Evolutionary conservation across 2,888 invertebrate genomes (phyloP).

Genomic region (Colletes collaris): DNA sequence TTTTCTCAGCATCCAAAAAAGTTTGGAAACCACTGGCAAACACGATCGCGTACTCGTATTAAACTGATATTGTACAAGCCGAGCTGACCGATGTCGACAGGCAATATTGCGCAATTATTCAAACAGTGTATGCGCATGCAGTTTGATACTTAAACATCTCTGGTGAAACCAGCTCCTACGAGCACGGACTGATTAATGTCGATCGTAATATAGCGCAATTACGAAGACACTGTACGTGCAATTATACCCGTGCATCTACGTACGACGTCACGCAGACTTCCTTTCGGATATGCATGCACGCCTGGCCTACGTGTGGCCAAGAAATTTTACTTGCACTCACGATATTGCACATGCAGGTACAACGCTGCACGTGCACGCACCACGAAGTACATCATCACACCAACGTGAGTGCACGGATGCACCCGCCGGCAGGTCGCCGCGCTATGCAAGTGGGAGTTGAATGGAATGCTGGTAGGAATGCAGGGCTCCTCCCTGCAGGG

Average conservation of each 20-base stretch:
- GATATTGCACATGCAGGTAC: slow-evolving; percentile 47
- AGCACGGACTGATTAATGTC: slow-evolving; percentile 8
- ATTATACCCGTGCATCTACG: slow-evolving; percentile 25
- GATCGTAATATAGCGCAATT: slow-evolving; percentile 28
- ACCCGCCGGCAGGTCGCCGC: slow-evolving; percentile 61
- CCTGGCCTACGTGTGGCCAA: slow-evolving; percentile 16
- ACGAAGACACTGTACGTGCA: slow-evolving; percentile 35
- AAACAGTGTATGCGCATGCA: not conserved
- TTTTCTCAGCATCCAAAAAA: no score
- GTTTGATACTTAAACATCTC: not conserved
- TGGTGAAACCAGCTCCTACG: slow-evolving; percentile 1
- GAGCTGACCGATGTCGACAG: not conserved
- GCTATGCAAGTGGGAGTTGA: slow-evolving; percentile 67
- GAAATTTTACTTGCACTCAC: slow-evolving; percentile 43
- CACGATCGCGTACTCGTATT: not conserved
- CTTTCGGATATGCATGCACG: slow-evolving; percentile 6
- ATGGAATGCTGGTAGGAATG: slow-evolving; percentile 71
- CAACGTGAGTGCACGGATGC: slow-evolving; percentile 61
- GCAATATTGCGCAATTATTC: slow-evolving; percentile 7
- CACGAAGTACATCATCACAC: slow-evolving; percentile 54
- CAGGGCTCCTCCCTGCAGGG: slow-evolving; percentile 69
- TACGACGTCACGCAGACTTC: not conserved
- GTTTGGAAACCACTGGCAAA: no score
- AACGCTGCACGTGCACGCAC: slow-evolving; percentile 57
- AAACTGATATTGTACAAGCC: not conserved